Conservation (phyloP, 2,888 invertebrate genomes). For the Nomada ferruginata region DNA sequence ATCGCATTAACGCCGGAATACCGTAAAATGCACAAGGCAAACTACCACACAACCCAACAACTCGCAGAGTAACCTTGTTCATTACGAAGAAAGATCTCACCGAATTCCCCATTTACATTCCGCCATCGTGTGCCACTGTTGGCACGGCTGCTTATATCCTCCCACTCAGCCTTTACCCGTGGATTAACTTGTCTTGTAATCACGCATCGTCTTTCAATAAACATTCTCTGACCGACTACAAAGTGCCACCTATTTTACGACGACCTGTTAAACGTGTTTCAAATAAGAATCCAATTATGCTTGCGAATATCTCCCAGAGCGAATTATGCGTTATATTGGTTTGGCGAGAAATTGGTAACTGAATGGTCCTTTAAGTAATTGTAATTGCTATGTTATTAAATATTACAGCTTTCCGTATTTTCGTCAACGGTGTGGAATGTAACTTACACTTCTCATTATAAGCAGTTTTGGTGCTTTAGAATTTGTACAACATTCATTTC, state of each 20-base stretch:
- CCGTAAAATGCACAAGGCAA: constrained; percentile 66
- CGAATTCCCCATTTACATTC: constrained; percentile 70
- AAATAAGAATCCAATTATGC: neutral
- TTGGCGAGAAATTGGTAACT: too few relatives aligned
- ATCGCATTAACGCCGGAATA: constrained; percentile 70
- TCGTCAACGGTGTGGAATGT: too few relatives aligned
- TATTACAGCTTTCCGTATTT: too few relatives aligned
- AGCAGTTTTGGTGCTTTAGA: too few relatives aligned
- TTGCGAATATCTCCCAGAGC: neutral
- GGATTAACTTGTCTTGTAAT: constrained; percentile 49
- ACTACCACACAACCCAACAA: constrained; percentile 49
- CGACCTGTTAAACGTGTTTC: neutral
- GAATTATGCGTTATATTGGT: too few relatives aligned
- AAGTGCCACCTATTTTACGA: neutral
- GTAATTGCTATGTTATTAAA: too few relatives aligned
- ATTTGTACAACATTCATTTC: too few relatives aligned
- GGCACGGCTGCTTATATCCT: constrained; percentile 50
- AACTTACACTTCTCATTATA: too few relatives aligned
- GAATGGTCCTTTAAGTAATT: too few relatives aligned
- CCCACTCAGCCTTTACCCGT: constrained; percentile 18
- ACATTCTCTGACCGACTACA: neutral
- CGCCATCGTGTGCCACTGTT: constrained; percentile 58
- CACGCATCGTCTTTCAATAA: constrained; percentile 40
- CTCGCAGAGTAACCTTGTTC: constrained; percentile 63
- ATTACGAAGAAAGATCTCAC: constrained; percentile 68